Evolutionary conservation across 2,113 vertebrate genomes (phyloP), one percentile per base, ranked within the genome.

Genomic region (Gallinago jamesoni): DNA sequence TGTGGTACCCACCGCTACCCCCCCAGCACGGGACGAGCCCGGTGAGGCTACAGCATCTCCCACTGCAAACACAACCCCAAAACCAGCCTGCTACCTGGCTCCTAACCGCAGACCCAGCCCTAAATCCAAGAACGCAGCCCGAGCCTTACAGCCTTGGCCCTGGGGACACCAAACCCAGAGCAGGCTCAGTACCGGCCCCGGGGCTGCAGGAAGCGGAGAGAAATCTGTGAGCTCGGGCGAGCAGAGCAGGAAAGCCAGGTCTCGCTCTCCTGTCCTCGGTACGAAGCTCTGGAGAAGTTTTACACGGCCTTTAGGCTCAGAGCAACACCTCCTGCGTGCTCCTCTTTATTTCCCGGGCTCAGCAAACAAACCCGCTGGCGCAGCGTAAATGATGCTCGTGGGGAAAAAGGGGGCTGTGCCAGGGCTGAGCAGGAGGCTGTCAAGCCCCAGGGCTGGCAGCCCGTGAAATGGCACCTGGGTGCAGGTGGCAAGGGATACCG

Each of bases 221-320:
- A 43, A 56, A 85, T 24, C 53, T 79, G 31, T 66, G n/a, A 89
- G 37, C 35, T 41, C 3, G 0, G 7, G 22, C 75, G 57, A 43
- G 80, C 5, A 68, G 67, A 85, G 63, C 62, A 76, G 45, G 37
- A 66, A 53, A 72, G 52, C n/a, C 9, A 76, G 53, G 13, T 88
- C 50, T 90, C 0, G 0, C 63, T 64, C 52, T 76, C 14, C 19
- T 2, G 12, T 4, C 50, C 53, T 73, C 50, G 69, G 64, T 33
- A 21, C 5, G 30, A 89, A 37, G 76, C 80, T 86, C 30, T 87
- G 55, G 14, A 70, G 23, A 77, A 82, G 21, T 52, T 91, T 67
- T 57, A 87, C 20, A 12, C 8, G 0, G 0, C 1, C 0, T 59
- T 93, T 84, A 94, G 28, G 60, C 37, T 81, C 37, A 72, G 10